Evolutionary conservation across 2,113 vertebrate genomes (phyloP), one percentile per base, ranked within the genome.

Genomic region (Lichenostomus cassidix): DNA sequence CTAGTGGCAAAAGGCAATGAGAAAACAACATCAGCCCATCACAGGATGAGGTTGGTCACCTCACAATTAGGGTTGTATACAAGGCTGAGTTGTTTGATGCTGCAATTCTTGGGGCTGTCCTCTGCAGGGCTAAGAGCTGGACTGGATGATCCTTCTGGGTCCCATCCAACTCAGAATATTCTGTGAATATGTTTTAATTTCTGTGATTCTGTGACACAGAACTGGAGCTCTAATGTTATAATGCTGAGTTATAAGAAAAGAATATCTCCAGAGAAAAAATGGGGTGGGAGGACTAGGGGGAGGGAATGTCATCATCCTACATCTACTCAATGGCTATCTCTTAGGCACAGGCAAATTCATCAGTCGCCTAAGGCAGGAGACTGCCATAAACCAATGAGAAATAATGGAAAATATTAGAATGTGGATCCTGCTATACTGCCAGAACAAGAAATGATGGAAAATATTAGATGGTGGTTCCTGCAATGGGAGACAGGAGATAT

Each of bases 261-360:
- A 75, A 23, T 9, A 2, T 52, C 35, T 83, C 29, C n/a, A 49
- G 19, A 20, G 15, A 6, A 90, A 68, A 73, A 85, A 42, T 3
- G 10, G 18, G 6, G 15, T 0, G 0, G 3, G 6, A 11, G 4
- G 11, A 7, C 14, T 52, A 5, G 3, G 4, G 15, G 10, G 2
- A 70, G 5, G 8, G 13, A 55, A 39, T 39, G 17, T 22, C 31
- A 29, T 42, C 39, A 28, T 44, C 49, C 53, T 73, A 6, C 20
- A 42, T 53, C 23, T 67, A 15, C 24, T 56, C 19, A 35, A 3
- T 11, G 25, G 10, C 12, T 47, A 0, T 44, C 14, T 62, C 37
- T 68, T 6, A 7, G 53, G 71, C 37, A 58, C 9, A 78, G 60
- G 25, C 24, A 94, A 56, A 49, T 92, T 68, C 35, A 31, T 12